These are phyloP conservation scores for Atta colombica DNA, from an alignment of 1,140 invertebrate species.

Conservation along the genomic window DNA sequence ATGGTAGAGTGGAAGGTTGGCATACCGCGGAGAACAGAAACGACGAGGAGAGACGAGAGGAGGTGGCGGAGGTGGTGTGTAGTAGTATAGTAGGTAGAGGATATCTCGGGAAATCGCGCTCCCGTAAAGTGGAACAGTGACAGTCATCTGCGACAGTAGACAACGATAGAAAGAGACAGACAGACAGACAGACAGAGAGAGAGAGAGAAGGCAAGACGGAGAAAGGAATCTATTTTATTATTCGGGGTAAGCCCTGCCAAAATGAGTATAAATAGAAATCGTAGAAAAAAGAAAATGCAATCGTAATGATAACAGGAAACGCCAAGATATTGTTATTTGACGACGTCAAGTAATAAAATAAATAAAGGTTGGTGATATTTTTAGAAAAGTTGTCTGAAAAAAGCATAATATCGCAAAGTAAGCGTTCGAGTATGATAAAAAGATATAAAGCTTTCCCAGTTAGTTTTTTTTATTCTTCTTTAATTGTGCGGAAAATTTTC, in stretches of 20 bases:
- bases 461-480: background rate
- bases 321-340: no score
- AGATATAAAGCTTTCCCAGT: background rate
- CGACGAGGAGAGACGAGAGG: constrained; percentile 45
- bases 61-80: constrained; percentile 66
- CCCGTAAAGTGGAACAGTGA: constrained; percentile 80
- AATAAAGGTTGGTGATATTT: background rate
- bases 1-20: constrained; percentile 73
- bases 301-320: background rate
- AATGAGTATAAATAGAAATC: constrained; percentile 30
- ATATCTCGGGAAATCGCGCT: constrained; percentile 80
- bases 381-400: background rate
- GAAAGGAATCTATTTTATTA: constrained; percentile 54
- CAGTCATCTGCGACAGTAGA: constrained; percentile 61
- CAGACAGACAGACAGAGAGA: constrained; percentile 35
- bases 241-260: constrained; percentile 27
- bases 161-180: constrained; percentile 57
- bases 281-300: constrained; percentile 16
- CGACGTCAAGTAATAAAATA: background rate
- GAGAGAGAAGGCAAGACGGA: constrained; percentile 15
- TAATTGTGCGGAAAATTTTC: background rate
- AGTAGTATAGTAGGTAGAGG: constrained; percentile 74
- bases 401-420: background rate
- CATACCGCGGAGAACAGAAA: constrained; percentile 61
- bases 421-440: background rate